Percentiles rank a stretch among this genome's conserved stretches.
phyloP scores from a whole-genome alignment of 2,113 vertebrate species.

The Amphiprion percula region DNA sequence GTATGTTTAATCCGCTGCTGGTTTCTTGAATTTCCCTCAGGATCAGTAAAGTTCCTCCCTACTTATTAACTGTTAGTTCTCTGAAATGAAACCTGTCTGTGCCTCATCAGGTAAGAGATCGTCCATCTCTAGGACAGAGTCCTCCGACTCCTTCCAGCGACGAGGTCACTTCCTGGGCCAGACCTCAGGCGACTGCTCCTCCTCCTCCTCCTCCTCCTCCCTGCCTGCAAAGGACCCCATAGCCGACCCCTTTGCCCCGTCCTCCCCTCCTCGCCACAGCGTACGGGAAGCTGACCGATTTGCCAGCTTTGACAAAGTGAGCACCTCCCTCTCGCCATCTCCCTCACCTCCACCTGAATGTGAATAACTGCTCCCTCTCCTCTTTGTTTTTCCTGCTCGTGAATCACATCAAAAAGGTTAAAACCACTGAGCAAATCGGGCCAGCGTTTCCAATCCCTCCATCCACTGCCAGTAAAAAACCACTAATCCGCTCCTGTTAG shows the following conservation, averaged over 20 bases:
- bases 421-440: slow-evolving; percentile 36
- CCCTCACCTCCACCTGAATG: slow-evolving; percentile 77
- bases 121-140: slow-evolving; percentile 90
- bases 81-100: slow-evolving; percentile 38
- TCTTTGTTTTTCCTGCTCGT: slow-evolving; percentile 22
- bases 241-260: slow-evolving; percentile 92
- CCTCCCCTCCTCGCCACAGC: slow-evolving; percentile 89
- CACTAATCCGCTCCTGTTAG: background rate
- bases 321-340: slow-evolving; percentile 85
- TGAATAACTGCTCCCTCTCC: slow-evolving; percentile 68
- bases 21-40: too few species aligned
- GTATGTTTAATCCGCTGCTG: too few species aligned
- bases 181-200: slow-evolving; percentile 87
- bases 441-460: slow-evolving; percentile 58
- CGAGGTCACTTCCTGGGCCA: slow-evolving; percentile 92
- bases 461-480: slow-evolving; percentile 71
- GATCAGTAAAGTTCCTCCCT: too few species aligned
- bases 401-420: slow-evolving; percentile 21
- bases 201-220: slow-evolving; percentile 85
- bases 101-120: slow-evolving; percentile 91
- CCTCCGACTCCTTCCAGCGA: slow-evolving; percentile 93
- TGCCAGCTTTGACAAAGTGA: slow-evolving; percentile 99
- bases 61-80: too few species aligned
- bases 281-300: slow-evolving; percentile 91
- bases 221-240: slow-evolving; percentile 92